Percentiles rank a stretch among this genome's conserved stretches.
These are phyloP conservation scores for Cardiocondyla obscurior DNA, from an alignment of 1,140 invertebrate species.

Conservation along the genomic window DNA sequence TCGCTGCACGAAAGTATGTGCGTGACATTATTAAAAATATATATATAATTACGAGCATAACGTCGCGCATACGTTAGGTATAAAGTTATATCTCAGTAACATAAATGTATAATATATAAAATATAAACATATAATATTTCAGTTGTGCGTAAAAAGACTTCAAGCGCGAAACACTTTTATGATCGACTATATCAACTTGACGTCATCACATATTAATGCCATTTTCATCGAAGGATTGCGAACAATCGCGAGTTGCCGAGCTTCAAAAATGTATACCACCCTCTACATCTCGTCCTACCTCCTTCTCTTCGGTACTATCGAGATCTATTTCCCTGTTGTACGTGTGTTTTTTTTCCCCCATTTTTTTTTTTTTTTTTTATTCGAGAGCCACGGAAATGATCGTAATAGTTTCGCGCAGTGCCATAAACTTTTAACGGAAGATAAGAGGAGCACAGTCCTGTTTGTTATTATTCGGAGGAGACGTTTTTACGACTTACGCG, in stretches of 20 bases:
- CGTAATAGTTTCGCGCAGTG: background rate
- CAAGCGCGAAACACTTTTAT: background rate
- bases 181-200: slow-evolving; percentile 9
- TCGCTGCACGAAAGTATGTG: background rate
- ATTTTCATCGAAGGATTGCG: background rate
- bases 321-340: background rate
- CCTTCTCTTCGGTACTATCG: background rate
- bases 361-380: background rate
- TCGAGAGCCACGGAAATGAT: slow-evolving; percentile 15
- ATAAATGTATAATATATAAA: background rate
- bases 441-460: slow-evolving; percentile 25
- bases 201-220: slow-evolving; percentile 1
- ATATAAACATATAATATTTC: background rate
- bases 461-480: slow-evolving; percentile 48
- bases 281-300: background rate
- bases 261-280: background rate
- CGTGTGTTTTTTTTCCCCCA: too few species aligned
- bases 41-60: too few species aligned
- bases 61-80: too few species aligned
- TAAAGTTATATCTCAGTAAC: too few species aligned
- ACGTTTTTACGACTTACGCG: slow-evolving; percentile 46
- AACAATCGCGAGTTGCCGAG: background rate
- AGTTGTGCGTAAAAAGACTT: too few species aligned
- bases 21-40: too few species aligned
- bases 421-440: slow-evolving; percentile 27